Conservation (phyloP, 1,140 invertebrate genomes). For the Cotesia chilonis region DNA sequence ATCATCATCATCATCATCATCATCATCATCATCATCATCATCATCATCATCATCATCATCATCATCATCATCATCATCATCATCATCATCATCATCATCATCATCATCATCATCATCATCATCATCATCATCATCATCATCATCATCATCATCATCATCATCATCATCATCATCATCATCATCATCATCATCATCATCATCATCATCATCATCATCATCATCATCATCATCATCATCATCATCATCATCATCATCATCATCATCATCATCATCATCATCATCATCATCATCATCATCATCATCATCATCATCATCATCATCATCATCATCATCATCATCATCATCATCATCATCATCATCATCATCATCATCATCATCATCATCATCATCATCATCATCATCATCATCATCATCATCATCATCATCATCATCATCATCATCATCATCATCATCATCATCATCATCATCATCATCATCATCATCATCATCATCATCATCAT, state of each 20-base stretch:
- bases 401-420: background rate
- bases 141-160: slow-evolving; percentile 24
- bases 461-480: background rate
- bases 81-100: slow-evolving; percentile 24
- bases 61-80: slow-evolving; percentile 13
- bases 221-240: background rate
- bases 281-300: background rate
- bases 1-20: slow-evolving; percentile 13
- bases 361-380: slow-evolving; percentile 13
- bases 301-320: slow-evolving; percentile 13
- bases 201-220: slow-evolving; percentile 24
- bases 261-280: slow-evolving; percentile 24
- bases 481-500: slow-evolving; percentile 13
- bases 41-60: background rate
- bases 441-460: slow-evolving; percentile 24
- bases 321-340: slow-evolving; percentile 24
- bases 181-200: slow-evolving; percentile 13
- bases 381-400: slow-evolving; percentile 24
- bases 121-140: slow-evolving; percentile 13
- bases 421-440: slow-evolving; percentile 13
- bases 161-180: background rate
- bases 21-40: slow-evolving; percentile 24
- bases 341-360: background rate
- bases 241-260: slow-evolving; percentile 13
- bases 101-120: background rate